Conservation (phyloP, 2,113 vertebrate species). For the Podiceps cristatus region DNA sequence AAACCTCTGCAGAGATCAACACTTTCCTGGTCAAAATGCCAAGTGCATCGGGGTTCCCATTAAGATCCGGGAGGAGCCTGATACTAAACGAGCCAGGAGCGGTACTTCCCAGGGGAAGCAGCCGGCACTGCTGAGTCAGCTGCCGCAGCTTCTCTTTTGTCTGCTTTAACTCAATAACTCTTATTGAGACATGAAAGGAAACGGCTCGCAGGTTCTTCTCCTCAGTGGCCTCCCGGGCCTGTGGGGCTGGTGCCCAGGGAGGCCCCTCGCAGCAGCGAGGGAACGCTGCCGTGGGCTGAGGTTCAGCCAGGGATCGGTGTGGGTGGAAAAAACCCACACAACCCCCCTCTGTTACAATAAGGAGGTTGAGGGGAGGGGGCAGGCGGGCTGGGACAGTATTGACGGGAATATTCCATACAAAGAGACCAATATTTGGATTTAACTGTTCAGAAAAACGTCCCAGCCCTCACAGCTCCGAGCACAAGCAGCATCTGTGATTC, state of each 20-base stretch:
- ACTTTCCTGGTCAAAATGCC: background rate
- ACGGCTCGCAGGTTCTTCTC: background rate
- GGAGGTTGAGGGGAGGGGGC: background rate
- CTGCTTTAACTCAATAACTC: background rate
- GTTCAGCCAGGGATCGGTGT: background rate
- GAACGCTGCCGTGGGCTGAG: background rate
- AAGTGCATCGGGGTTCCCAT: background rate
- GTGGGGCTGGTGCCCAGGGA: background rate
- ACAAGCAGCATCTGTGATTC: background rate
- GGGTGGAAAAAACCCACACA: background rate
- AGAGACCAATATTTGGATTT: background rate
- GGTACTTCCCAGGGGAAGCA: background rate
- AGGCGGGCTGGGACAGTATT: background rate
- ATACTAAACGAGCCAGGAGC: accelerated
- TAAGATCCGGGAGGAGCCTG: background rate
- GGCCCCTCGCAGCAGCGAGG: background rate
- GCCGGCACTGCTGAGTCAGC: background rate
- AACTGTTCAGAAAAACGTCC: background rate
- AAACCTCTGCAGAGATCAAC: background rate
- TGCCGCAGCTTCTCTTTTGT: background rate
- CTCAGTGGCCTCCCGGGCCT: background rate
- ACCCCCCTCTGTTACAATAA: background rate
- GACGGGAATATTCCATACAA: background rate
- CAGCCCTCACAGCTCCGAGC: background rate
- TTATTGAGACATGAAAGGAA: background rate